Evolutionary conservation across 2,888 invertebrate genomes (phyloP).

Genomic region (Meloe dianella): DNA sequence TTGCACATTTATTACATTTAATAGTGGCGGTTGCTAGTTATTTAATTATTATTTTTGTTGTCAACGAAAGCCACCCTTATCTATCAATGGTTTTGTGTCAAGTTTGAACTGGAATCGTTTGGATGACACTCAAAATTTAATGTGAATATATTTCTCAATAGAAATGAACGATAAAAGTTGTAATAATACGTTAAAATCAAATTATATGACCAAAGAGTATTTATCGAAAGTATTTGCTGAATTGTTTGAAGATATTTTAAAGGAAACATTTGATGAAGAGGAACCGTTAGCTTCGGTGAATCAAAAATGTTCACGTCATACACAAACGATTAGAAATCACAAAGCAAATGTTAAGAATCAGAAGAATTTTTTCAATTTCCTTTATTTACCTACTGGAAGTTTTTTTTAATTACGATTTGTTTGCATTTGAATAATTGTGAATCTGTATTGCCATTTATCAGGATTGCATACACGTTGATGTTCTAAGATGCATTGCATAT

Average conservation of each 20-base stretch:
- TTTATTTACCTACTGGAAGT: not conserved
- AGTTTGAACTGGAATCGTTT: too few relatives aligned
- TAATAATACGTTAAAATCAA: not conserved
- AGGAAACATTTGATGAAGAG: conserved; percentile 51
- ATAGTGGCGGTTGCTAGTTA: not conserved
- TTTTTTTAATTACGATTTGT: too few relatives aligned
- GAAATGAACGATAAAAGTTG: not conserved
- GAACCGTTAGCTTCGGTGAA: conserved; percentile 45
- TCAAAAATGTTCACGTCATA: too few relatives aligned
- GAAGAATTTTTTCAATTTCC: not conserved
- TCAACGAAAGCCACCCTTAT: not conserved
- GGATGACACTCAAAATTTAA: not conserved
- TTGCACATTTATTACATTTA: conserved; percentile 39
- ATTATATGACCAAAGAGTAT: conserved; percentile 44
- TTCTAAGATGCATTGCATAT: too few relatives aligned
- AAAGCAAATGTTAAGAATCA: too few relatives aligned
- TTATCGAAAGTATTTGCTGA: conserved; percentile 48
- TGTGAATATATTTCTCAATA: not conserved
- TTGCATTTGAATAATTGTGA: not conserved
- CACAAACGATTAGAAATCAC: too few relatives aligned
- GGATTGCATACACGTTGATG: too few relatives aligned
- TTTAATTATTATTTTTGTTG: not conserved
- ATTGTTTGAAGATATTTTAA: conserved; percentile 49
- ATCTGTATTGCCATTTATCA: not conserved
- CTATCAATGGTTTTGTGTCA: too few relatives aligned